A percentile compares a stretch with the other conserved stretches of the same genome.
Evolutionary conservation across 1,140 invertebrate genomes (phyloP).

Genomic region (Zaprionus inermis): DNA sequence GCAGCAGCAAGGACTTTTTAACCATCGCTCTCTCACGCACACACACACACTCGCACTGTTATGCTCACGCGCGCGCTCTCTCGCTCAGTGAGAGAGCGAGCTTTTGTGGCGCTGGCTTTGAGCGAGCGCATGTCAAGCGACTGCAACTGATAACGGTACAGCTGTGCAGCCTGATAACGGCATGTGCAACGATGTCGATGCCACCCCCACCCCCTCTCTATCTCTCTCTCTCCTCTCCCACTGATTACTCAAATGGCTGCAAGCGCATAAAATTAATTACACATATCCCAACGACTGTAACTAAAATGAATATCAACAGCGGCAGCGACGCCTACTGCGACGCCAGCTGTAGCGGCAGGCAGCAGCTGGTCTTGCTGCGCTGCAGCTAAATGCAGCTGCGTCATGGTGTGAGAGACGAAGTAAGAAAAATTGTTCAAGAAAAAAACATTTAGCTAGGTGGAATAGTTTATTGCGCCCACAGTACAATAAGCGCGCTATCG

Average conservation of each 20-base stretch:
- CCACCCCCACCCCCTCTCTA: not conserved
- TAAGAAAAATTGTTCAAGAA: not conserved
- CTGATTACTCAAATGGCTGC: conserved; percentile 63
- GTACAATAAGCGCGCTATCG: not conserved
- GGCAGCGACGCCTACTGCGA: not conserved
- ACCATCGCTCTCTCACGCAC: conserved; percentile 2
- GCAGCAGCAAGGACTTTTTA: conserved; percentile 60
- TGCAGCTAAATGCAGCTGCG: conserved; percentile 36
- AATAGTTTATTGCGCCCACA: not conserved
- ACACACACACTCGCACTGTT: not conserved
- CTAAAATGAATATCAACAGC: conserved; percentile 56
- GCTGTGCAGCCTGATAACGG: conserved; percentile 69
- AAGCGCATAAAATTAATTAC: conserved; percentile 75
- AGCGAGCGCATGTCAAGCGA: conserved; percentile 46
- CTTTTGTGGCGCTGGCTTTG: conserved; percentile 46
- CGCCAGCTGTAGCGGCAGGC: not conserved
- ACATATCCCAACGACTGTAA: conserved; percentile 44
- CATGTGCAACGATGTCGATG: conserved; percentile 33
- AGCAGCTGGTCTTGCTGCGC: conserved; percentile 34
- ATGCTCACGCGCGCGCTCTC: not conserved
- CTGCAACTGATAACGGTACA: conserved; percentile 71
- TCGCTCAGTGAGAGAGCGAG: conserved; percentile 32
- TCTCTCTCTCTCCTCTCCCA: not conserved
- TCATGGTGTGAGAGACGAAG: conserved; percentile 14
- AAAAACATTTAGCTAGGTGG: not conserved